Evolutionary conservation across 1,140 invertebrate species (phyloP).

Genomic region (Nasonia longicornis): DNA sequence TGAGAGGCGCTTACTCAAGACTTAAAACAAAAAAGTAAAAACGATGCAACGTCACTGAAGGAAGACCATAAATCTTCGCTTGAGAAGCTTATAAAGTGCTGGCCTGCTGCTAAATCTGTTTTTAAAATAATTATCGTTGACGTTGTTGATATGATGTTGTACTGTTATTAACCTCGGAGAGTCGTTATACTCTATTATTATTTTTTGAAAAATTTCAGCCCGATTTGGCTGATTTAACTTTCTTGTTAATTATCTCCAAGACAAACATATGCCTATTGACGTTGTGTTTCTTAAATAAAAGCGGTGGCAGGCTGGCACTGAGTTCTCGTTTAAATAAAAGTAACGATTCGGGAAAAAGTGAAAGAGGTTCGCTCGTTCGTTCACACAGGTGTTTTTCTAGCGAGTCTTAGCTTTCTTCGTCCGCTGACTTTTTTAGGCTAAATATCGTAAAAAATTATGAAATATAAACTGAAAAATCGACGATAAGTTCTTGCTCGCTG

Average conservation of each 20-base stretch:
- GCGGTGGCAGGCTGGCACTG: conserved; percentile 25
- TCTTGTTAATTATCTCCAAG: conserved; percentile 44
- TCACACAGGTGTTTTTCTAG: conserved; percentile 37
- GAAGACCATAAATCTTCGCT: conserved; percentile 40
- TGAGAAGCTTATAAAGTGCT: conserved; percentile 23
- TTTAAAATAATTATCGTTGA: conserved; percentile 48
- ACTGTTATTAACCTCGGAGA: conserved; percentile 38
- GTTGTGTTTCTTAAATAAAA: conserved; percentile 45
- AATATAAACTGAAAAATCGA: conserved; percentile 42
- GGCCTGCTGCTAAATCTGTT: conserved; percentile 41
- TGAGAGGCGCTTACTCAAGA: conserved; percentile 44
- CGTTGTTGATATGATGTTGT: conserved; percentile 46
- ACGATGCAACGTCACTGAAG: conserved; percentile 25
- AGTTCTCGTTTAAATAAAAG: conserved; percentile 43
- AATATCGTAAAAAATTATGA: conserved; percentile 44
- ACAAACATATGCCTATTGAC: conserved; percentile 39
- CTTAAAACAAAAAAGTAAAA: conserved; percentile 31
- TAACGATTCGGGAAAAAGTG: conserved; percentile 44
- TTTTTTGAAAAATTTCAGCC: conserved; percentile 44
- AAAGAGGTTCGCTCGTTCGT: conserved; percentile 47
- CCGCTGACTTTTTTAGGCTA: conserved; percentile 46
- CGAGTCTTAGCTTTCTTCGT: conserved; percentile 48
- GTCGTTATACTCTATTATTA: conserved; percentile 42
- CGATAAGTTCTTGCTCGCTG: conserved; percentile 44
- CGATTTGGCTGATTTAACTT: conserved; percentile 35